phyloP scores from a whole-genome alignment of 2,797 vertebrate genomes.

The Hydrophis major region DNA sequence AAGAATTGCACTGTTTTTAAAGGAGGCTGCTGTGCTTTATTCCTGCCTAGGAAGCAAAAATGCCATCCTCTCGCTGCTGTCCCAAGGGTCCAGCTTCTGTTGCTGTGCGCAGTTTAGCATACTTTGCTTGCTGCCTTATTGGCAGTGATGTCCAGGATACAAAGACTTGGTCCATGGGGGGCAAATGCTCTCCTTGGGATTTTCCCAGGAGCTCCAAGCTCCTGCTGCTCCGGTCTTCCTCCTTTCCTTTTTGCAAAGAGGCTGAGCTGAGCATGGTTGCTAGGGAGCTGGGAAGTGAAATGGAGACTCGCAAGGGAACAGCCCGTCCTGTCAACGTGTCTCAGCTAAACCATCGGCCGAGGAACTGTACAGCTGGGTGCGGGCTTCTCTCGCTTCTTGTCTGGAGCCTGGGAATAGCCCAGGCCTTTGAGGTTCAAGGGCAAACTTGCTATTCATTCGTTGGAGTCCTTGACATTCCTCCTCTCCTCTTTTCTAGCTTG shows the following conservation, averaged over 20 bases:
- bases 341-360: conserved; percentile 80
- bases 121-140: not conserved
- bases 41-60: not conserved
- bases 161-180: conserved; percentile 34
- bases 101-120: not conserved
- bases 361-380: conserved; percentile 87
- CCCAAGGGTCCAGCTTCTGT: not conserved
- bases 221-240: conserved; percentile 42
- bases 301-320: conserved; percentile 89
- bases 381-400: conserved; percentile 82
- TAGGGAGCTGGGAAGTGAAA: conserved; percentile 85
- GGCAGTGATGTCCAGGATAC: conserved; percentile 49
- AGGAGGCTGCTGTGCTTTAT: not conserved
- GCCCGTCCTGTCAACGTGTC: conserved; percentile 89
- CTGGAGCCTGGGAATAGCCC: conserved; percentile 92
- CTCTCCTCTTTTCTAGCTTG: conserved; percentile 55
- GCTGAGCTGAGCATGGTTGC: conserved; percentile 83
- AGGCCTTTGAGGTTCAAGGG: conserved; percentile 82
- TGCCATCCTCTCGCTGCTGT: not conserved
- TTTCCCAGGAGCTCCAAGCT: not conserved
- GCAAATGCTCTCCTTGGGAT: not conserved
- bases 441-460: conserved; percentile 91
- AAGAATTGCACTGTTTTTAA: not conserved
- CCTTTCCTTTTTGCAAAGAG: conserved; percentile 65
- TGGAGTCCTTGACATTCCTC: conserved; percentile 75